phyloP scores from a whole-genome alignment of 2,888 invertebrate genomes.

The Sinodicranocentrus sp. region DNA sequence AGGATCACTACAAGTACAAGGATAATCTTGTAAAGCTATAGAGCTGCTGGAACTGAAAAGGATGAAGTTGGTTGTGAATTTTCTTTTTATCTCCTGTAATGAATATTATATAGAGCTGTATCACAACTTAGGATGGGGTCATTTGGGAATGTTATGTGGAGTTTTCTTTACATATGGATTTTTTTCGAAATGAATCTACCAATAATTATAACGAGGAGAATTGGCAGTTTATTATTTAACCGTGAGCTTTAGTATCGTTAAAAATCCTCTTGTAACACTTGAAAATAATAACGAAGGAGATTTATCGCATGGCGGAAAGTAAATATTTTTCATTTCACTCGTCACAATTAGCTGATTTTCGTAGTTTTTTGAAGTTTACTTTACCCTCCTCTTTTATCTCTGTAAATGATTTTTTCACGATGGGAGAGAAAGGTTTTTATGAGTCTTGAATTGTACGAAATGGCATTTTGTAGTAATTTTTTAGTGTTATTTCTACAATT shows the following conservation, averaged over 20 bases:
- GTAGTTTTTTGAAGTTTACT: too few species aligned
- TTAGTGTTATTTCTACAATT: conserved; percentile 30
- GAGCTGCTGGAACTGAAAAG: conserved; percentile 44
- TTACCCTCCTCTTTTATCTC: too few species aligned
- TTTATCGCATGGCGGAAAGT: too few species aligned
- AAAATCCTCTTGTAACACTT: too few species aligned
- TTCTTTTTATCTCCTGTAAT: conserved; percentile 27
- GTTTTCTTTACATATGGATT: too few species aligned
- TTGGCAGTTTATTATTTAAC: conserved; percentile 57
- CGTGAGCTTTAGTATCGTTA: conserved; percentile 28
- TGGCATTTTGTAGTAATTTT: conserved; percentile 36
- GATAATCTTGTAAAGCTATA: too few species aligned
- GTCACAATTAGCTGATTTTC: too few species aligned
- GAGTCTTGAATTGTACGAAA: conserved; percentile 29
- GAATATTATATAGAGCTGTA: background rate
- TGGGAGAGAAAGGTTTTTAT: conserved; percentile 55
- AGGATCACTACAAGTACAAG: too few species aligned
- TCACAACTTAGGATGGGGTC: background rate
- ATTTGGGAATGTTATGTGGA: conserved; percentile 12
- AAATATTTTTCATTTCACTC: too few species aligned
- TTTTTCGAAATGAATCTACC: conserved; percentile 22
- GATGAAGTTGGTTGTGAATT: conserved; percentile 40
- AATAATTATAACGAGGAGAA: conserved; percentile 31
- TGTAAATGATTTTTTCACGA: too few species aligned
- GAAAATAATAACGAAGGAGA: too few species aligned